Percentiles rank a stretch among this genome's conserved stretches.
phyloP scores from a whole-genome alignment of 1,140 invertebrate genomes.

The Ceratosolen solmsi region DNA sequence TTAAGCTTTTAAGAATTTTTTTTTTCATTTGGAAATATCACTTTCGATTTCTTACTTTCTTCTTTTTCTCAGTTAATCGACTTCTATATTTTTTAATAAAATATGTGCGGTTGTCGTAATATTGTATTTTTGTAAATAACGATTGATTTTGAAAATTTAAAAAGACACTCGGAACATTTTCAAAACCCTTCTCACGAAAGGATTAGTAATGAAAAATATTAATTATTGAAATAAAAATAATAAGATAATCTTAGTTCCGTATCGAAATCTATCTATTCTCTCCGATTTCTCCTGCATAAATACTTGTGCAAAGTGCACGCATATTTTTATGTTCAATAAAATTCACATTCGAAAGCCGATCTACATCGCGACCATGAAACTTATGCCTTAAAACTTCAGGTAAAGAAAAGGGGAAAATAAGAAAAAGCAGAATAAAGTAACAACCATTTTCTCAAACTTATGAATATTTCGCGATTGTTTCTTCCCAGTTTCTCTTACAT shows the following conservation, averaged over 20 bases:
- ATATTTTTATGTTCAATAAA: slow-evolving; percentile 18
- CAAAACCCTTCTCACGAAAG: no score
- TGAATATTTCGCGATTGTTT: not conserved
- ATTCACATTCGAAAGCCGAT: not conserved
- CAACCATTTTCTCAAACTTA: not conserved
- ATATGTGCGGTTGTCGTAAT: no score
- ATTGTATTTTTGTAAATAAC: no score
- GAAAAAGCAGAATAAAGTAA: not conserved
- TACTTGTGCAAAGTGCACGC: not conserved
- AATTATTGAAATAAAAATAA: no score
- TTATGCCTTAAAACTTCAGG: not conserved
- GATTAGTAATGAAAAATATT: not conserved
- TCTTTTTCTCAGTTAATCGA: no score
- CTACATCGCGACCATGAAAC: not conserved
- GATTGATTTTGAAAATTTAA: not conserved
- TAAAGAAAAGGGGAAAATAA: not conserved
- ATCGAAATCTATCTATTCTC: not conserved
- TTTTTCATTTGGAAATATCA: no score
- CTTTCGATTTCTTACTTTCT: no score
- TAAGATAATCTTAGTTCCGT: no score
- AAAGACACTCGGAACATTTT: no score
- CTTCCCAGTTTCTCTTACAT: not conserved
- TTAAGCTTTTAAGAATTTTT: no score
- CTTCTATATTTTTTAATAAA: no score
- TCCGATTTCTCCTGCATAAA: not conserved